A percentile compares a stretch with the other conserved stretches of the same genome.
Evolutionary conservation across 2,113 vertebrate genomes (phyloP).

Genomic region (Suncus etruscus): DNA sequence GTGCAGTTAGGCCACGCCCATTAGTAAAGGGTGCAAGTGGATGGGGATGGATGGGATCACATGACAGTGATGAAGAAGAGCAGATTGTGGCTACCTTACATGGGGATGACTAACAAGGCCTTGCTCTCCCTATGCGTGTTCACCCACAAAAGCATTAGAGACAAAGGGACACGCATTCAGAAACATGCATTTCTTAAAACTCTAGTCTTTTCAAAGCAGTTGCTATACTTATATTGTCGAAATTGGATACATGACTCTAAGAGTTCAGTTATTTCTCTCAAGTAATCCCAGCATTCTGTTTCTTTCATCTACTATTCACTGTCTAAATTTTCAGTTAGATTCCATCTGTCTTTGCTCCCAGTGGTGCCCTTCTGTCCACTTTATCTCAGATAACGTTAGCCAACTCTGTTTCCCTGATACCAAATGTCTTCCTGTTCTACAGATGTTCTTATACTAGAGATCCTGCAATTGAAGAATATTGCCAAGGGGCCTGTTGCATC

Average conservation of each 20-base stretch:
- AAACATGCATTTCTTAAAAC: not conserved
- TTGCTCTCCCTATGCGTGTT: not conserved
- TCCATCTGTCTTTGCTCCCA: conserved; percentile 35
- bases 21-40: not conserved
- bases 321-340: conserved; percentile 33
- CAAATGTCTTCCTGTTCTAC: conserved; percentile 39
- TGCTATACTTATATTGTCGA: conserved; percentile 30
- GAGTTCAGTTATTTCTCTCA: conserved; percentile 21
- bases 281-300: not conserved
- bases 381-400: conserved; percentile 26
- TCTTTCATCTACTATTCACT: conserved; percentile 22
- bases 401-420: conserved; percentile 39
- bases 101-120: conserved; percentile 20
- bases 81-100: not conserved
- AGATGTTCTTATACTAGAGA: conserved; percentile 26
- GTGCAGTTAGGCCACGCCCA: not conserved
- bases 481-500: not conserved
- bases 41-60: not conserved
- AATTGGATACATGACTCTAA: conserved; percentile 14
- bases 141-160: not conserved
- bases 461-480: not conserved
- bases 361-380: not conserved
- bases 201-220: not conserved
- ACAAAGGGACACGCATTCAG: conserved; percentile 22
- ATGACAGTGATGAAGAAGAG: not conserved